Base-by-base conservation (phyloP, 2,797 vertebrate genomes). In the Iguana delicatissima region DNA sequence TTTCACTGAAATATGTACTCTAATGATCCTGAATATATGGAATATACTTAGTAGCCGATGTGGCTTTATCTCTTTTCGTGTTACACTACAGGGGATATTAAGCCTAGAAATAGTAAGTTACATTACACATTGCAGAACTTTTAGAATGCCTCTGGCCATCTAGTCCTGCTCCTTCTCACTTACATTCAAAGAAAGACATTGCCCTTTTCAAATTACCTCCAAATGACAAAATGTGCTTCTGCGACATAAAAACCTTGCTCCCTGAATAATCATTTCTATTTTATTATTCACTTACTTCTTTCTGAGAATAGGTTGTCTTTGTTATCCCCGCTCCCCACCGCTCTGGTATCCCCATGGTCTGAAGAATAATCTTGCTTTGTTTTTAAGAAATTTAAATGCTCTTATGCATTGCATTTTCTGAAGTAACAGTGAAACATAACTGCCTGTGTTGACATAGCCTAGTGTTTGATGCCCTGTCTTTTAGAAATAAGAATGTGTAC, bases 221-320 rank as follows among this genome's bases (percentile, higher is more conserved):
- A 72, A 89, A 80, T 85, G 82, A 85, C 74, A 85, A 89, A 89
- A 89, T 89, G 83, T 85, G 89, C 83, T 85, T 89, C 89, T 50
- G 67, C 74, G 8, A 85, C 83, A 79, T 85, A 85, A 87, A 90
- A 90, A 10, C 69, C n/a, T 62, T 87, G n/a, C 87, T 81, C 74
- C 69, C 85, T 35, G 52, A 86, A 82, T 87, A 86, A 86, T 86
- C n/a, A 73, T 42, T 86, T 59, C 50, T 8, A 59, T 86, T 59
- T n/a, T 8, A 59, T 87, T 77, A 82, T 87, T 82, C 59, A 57
- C 46, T 85, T n/a, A 38, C 80, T 50, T 52, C 74, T 85, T 79
- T 38, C 52, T 80, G 38, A 22, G 10, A 89, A 24, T n/a, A 80
- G 74, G 6, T 80, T 80, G 50, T 38, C 64, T 69, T n/a, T 59